Conservation (phyloP, 1,140 invertebrate genomes). For the Drosophila pseudoananassae region DNA sequence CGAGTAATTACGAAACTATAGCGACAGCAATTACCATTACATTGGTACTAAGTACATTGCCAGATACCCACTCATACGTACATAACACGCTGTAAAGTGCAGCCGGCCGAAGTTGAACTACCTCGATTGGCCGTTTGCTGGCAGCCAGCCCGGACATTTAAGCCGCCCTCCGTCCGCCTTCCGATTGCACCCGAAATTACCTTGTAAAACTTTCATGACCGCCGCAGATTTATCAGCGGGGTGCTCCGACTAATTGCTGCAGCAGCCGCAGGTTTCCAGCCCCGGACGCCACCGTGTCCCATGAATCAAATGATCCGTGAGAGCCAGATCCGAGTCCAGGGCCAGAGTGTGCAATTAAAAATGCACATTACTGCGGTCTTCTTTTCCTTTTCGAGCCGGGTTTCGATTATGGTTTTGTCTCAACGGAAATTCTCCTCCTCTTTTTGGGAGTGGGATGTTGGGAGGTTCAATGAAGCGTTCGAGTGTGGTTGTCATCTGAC, state of each 20-base stretch:
- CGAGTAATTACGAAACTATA: constrained; percentile 70
- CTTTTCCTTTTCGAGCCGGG: not conserved
- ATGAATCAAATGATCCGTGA: constrained; percentile 56
- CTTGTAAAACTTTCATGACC: constrained; percentile 72
- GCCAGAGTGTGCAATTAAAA: constrained; percentile 59
- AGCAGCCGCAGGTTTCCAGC: constrained; percentile 22
- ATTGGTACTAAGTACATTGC: constrained; percentile 39
- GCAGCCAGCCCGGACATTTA: constrained; percentile 65
- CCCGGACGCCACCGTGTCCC: constrained; percentile 21
- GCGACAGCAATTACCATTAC: constrained; percentile 52
- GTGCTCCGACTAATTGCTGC: constrained; percentile 56
- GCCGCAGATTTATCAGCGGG: constrained; percentile 65
- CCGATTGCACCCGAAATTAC: constrained; percentile 49
- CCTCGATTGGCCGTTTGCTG: constrained; percentile 57
- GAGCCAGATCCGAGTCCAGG: constrained; percentile 1
- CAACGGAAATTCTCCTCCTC: constrained; percentile 13
- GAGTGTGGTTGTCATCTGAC: constrained; percentile 49
- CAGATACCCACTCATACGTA: constrained; percentile 8
- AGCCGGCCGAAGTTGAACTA: constrained; percentile 46
- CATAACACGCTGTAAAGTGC: constrained; percentile 9
- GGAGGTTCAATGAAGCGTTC: constrained; percentile 44
- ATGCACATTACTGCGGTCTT: constrained; percentile 49
- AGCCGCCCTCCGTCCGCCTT: not conserved
- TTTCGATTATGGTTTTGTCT: constrained; percentile 34
- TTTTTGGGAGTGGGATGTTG: constrained; percentile 7